These are phyloP conservation scores for Cichlasoma orientale DNA, from an alignment of 2,797 vertebrate genomes.

Conservation along the genomic window DNA sequence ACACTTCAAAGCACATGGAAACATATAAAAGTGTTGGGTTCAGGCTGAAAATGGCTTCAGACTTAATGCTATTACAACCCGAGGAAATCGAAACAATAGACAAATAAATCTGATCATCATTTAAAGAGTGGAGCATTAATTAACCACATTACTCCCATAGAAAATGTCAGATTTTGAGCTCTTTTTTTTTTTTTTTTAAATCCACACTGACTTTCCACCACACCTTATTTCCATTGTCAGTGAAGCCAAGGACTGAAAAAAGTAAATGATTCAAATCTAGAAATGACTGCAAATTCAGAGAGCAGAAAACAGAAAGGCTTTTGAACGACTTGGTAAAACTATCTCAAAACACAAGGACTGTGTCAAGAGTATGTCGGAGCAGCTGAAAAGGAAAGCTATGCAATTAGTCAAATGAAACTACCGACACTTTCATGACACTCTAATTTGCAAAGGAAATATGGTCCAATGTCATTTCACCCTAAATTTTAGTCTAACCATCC, in stretches of 20 bases:
- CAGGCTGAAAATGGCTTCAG: not conserved
- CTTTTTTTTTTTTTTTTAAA: not conserved
- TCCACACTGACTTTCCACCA: not conserved
- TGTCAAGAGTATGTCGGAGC: conserved; percentile 16
- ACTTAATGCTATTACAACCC: not conserved
- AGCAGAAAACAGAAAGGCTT: conserved; percentile 16
- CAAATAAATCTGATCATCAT: not conserved
- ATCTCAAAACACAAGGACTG: conserved; percentile 38
- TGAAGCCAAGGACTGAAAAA: not conserved
- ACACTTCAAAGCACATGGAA: not conserved
- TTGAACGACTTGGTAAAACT: conserved; percentile 28
- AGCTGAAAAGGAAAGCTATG: conserved; percentile 44
- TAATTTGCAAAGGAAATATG: conserved; percentile 51
- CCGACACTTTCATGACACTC: conserved; percentile 64
- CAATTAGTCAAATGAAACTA: conserved; percentile 42
- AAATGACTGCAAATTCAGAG: not conserved
- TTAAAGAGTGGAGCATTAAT: not conserved
- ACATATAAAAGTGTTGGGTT: not conserved
- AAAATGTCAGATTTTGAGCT: not conserved
- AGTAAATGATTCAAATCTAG: not conserved
- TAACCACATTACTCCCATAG: not conserved
- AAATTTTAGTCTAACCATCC: conserved; percentile 50
- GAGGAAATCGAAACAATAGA: not conserved
- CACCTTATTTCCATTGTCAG: not conserved
- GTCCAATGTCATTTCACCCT: conserved; percentile 12